Percentiles rank a stretch among this genome's conserved stretches.
Evolutionary conservation across 2,888 invertebrate species (phyloP).

Genomic region (Hypselothyrea guttata): DNA sequence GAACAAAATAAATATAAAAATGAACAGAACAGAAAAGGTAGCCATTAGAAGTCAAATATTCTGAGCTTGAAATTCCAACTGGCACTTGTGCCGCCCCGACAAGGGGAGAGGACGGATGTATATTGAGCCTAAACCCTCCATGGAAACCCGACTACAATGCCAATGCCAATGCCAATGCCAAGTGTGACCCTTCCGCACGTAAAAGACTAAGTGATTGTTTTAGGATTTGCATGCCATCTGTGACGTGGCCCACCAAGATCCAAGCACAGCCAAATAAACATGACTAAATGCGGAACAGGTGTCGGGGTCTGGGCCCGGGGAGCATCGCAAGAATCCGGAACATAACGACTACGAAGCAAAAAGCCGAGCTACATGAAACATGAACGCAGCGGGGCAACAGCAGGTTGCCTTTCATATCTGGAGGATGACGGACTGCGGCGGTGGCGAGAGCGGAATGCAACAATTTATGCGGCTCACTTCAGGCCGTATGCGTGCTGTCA

Average conservation of each 20-base stretch:
- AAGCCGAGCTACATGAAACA: too few relatives aligned
- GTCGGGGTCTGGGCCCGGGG: conserved; percentile 11
- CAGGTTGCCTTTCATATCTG: conserved; percentile 9
- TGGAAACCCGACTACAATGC: conserved; percentile 6
- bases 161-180: too few relatives aligned
- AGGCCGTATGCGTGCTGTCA: conserved; percentile 63
- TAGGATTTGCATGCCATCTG: conserved; percentile 60
- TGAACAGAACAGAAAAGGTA: too few relatives aligned
- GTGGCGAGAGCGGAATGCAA: conserved; percentile 31
- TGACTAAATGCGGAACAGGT: conserved; percentile 14
- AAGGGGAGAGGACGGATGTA: too few relatives aligned
- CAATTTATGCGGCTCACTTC: conserved; percentile 55
- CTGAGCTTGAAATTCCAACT: too few relatives aligned
- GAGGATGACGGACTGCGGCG: not conserved
- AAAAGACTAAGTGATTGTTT: conserved; percentile 56
- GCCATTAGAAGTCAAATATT: not conserved
- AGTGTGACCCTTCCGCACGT: conserved; percentile 49
- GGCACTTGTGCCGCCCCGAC: not conserved
- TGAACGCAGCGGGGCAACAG: conserved; percentile 11
- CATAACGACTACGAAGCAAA: conserved; percentile 1
- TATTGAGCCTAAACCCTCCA: not conserved
- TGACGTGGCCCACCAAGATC: too few relatives aligned
- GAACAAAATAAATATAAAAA: too few relatives aligned
- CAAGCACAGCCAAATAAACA: conserved; percentile 6
- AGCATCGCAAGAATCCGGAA: conserved; percentile 14